Conservation (phyloP, 2,888 invertebrate species). For the Lacanobia wlatinum region DNA sequence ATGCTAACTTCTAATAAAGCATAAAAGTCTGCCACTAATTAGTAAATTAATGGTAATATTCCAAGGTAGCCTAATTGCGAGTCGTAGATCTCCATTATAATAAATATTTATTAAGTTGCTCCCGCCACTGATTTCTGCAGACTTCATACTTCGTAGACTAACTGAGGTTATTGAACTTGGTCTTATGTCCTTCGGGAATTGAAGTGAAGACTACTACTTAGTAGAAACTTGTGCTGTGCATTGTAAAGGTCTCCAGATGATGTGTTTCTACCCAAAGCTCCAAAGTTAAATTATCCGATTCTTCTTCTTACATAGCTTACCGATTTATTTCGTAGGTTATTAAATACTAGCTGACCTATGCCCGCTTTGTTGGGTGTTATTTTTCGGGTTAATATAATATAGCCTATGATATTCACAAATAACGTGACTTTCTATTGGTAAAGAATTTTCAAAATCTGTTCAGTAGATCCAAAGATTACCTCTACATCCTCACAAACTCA, state of each 20-base stretch:
- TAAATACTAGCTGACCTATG: too few relatives aligned
- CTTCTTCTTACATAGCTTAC: too few relatives aligned
- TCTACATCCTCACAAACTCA: too few relatives aligned
- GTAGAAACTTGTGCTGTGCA: background rate
- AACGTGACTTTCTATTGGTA: too few relatives aligned
- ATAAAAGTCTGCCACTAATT: conserved; percentile 22
- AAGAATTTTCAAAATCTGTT: too few relatives aligned
- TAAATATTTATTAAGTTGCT: conserved; percentile 28
- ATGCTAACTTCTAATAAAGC: background rate
- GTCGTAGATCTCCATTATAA: conserved; percentile 22
- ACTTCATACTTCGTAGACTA: conserved; percentile 6
- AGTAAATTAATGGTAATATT: conserved; percentile 13
- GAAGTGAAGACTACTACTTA: background rate
- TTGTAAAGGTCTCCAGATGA: background rate
- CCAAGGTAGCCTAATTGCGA: conserved; percentile 33
- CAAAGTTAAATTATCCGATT: background rate
- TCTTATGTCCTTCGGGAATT: background rate
- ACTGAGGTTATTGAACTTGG: conserved; percentile 14
- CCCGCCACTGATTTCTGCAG: conserved; percentile 12
- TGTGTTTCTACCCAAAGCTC: background rate
- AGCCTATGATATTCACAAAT: too few relatives aligned
- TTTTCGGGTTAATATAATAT: too few relatives aligned
- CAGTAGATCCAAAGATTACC: too few relatives aligned
- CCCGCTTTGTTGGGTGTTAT: too few relatives aligned
- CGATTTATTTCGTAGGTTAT: too few relatives aligned